Conservation (phyloP, 2,888 invertebrate species). For the Seira ritae region DNA sequence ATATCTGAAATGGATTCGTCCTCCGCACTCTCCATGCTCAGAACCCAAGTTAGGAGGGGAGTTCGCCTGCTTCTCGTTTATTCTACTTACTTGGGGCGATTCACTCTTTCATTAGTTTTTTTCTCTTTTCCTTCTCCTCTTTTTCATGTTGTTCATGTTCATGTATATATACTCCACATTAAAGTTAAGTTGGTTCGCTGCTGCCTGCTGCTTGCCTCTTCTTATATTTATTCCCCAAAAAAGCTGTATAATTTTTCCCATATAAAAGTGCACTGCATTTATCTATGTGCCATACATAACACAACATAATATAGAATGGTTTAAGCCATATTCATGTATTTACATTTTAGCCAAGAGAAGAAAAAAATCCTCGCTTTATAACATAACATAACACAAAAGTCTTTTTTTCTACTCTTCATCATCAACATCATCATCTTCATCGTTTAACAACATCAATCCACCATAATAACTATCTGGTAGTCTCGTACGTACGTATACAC, state of each 20-base stretch:
- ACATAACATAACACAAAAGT: not conserved
- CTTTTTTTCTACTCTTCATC: conserved; percentile 43
- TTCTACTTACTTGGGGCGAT: conserved; percentile 64
- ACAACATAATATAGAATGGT: not conserved
- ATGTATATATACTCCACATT: conserved; percentile 9
- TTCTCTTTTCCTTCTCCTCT: conserved; percentile 7
- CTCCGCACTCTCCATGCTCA: not conserved
- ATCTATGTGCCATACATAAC: too few species aligned
- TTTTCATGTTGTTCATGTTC: not conserved
- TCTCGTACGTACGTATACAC: not conserved
- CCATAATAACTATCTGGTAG: conserved; percentile 10
- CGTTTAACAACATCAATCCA: conserved; percentile 38
- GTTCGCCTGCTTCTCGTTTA: conserved; percentile 43
- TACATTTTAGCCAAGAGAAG: conserved; percentile 2
- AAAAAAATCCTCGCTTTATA: conserved; percentile 5
- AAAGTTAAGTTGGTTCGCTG: too few species aligned
- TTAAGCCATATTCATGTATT: conserved; percentile 1
- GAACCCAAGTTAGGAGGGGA: not conserved
- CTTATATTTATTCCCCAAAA: not conserved
- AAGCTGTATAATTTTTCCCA: too few species aligned
- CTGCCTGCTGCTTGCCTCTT: not conserved
- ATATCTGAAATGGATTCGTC: not conserved
- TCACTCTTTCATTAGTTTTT: conserved; percentile 62
- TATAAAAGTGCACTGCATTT: too few species aligned
- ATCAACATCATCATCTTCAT: conserved; percentile 42